Evolutionary conservation across 2,797 vertebrate genomes (phyloP), one percentile per base, ranked within the genome.

Genomic region (Oreortyx pictus): DNA sequence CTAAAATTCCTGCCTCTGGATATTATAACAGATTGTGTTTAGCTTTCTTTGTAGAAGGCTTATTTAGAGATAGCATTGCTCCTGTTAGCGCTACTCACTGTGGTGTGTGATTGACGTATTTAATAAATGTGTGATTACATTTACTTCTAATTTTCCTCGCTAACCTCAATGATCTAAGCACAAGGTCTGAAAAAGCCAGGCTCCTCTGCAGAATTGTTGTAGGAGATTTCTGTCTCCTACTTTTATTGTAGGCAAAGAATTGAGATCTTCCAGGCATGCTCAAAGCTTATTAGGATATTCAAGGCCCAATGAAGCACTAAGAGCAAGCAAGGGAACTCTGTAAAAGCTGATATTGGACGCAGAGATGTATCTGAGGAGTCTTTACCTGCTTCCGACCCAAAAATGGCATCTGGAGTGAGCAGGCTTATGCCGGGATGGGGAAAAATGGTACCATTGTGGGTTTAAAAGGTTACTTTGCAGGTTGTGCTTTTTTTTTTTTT

Each of bases 401-500:
- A 89, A 41, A 44, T 86, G 54, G 82, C 87, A 78, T 91, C 92
- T 93, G 93, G 80, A 92, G 62, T 84, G 60, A 93, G 86, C 35
- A 83, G 87, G 82, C 43, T 80, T 80, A 73, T 52, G 85, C 77
- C 80, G 89, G 86, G 77, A 66, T 57, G 37, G 74, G 47, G 35
- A 70, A 93, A 93, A 95, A 82, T 79, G 84, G 72, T 87, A 56
- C 46, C 24, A n/a, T 70, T 29, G 22, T 66, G 47, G 22, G 37
- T 80, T 92, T 94, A 70, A 73, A 91, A 56, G 84, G 41, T 37
- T 90, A 70, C 33, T 90, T 89, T 88, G 60, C 52, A 67, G 56
- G 71, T 67, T 82, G 33, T 83, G 70, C 66, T 89, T 71, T 3
- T 54, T 44, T 50, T 61, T 17, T 39, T 47, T 49, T 54, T 11